These are phyloP conservation scores for Genyomyrus donnyi DNA, from an alignment of 2,113 vertebrate species.

Conservation along the genomic window DNA sequence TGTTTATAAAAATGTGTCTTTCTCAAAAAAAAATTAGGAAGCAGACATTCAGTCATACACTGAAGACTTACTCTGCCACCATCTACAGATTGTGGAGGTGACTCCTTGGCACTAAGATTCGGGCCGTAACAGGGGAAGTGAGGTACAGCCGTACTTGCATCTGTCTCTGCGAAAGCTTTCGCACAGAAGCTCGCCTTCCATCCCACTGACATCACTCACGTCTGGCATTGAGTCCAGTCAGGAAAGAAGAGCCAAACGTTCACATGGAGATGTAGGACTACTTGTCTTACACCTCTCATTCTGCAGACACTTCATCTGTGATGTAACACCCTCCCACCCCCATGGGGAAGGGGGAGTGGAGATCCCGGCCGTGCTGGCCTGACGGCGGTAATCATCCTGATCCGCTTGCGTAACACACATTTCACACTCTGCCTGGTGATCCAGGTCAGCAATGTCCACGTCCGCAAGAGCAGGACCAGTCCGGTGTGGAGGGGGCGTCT, in stretches of 20 bases:
- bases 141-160: neutral
- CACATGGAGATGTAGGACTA: neutral
- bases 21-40: neutral
- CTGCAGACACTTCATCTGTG: neutral
- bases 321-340: conserved; percentile 1
- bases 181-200: neutral
- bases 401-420: conserved; percentile 24
- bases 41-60: neutral
- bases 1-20: neutral
- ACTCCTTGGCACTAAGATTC: neutral
- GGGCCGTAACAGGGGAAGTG: neutral
- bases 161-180: neutral
- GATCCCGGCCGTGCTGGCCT: neutral
- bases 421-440: conserved; percentile 19
- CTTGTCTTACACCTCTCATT: neutral
- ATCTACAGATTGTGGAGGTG: neutral
- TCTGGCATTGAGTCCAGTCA: neutral
- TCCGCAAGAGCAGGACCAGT: neutral
- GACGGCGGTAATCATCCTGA: conserved; percentile 15
- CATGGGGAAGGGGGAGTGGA: neutral
- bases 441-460: conserved; percentile 16
- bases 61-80: neutral
- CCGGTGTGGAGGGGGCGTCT: neutral
- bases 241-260: neutral
- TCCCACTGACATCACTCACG: neutral